Evolutionary conservation across 1,140 invertebrate genomes (phyloP).

Genomic region (Drosophila leontia): DNA sequence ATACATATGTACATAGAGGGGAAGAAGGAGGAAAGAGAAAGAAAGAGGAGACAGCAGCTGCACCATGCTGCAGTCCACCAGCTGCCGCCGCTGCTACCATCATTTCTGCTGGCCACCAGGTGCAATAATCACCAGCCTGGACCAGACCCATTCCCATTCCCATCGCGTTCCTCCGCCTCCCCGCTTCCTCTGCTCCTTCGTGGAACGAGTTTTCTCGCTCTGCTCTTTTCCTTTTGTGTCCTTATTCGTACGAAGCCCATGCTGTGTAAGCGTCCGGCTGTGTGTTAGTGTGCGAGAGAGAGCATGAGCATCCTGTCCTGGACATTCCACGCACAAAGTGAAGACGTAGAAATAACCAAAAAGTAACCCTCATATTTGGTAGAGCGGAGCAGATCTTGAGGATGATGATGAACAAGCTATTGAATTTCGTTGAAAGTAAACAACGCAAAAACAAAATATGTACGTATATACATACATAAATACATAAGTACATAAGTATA

Average conservation of each 20-base stretch:
- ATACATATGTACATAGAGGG: not conserved
- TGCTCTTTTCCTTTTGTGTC: constrained; percentile 66
- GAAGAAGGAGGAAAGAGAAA: not conserved
- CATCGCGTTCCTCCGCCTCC: constrained; percentile 31
- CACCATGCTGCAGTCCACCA: constrained; percentile 57
- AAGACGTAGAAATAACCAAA: constrained; percentile 57
- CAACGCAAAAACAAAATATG: constrained; percentile 19
- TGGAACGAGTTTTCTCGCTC: constrained; percentile 22
- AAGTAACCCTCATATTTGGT: constrained; percentile 44
- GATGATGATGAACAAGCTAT: constrained; percentile 21
- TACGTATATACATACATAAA: not conserved
- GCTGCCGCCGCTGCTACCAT: constrained; percentile 33
- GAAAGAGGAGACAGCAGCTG: constrained; percentile 40
- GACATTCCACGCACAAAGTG: constrained; percentile 38
- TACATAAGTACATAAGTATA: not conserved
- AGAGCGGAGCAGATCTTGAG: constrained; percentile 42
- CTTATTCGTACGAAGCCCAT: constrained; percentile 66
- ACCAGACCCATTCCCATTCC: constrained; percentile 43
- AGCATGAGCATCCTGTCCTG: constrained; percentile 45
- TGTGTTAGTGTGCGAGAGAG: constrained; percentile 9
- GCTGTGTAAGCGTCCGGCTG: constrained; percentile 18
- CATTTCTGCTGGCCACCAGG: constrained; percentile 62
- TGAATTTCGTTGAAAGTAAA: constrained; percentile 30
- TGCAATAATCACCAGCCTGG: constrained; percentile 66
- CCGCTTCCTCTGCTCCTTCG: constrained; percentile 21